These are phyloP conservation scores for Dendrophyllia cribrosa DNA, from an alignment of 64 coral and sea anemone genomes.

Conservation along the genomic window DNA sequence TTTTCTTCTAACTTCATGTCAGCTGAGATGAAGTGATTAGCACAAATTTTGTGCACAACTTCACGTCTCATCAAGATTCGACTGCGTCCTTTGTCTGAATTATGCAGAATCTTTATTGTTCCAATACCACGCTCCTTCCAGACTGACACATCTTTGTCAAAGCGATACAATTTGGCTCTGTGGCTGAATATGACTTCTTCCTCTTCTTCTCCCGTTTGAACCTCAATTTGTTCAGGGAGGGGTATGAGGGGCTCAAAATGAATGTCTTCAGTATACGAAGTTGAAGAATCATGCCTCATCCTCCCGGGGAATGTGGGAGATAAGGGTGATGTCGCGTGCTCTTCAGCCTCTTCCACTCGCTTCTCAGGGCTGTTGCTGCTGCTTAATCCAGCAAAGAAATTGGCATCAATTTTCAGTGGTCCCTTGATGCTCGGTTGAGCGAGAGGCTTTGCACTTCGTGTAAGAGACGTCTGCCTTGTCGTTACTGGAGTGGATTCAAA, in stretches of 20 bases:
- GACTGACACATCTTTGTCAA: constrained; percentile 62
- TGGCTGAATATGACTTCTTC: constrained; percentile 83
- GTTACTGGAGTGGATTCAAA: constrained; percentile 30
- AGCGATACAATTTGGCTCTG: constrained; percentile 96
- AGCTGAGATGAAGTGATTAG: constrained; percentile 88
- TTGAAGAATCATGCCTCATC: constrained; percentile 56
- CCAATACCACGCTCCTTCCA: constrained; percentile 98
- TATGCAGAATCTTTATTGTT: constrained; percentile 82
- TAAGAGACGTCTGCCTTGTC: neutral
- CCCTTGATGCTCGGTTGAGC: neutral
- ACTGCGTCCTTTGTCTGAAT: constrained; percentile 51
- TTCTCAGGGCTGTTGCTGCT: constrained; percentile 88
- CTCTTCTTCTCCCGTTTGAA: constrained; percentile 91
- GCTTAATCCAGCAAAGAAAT: constrained; percentile 94
- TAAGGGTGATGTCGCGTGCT: neutral
- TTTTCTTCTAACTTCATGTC: constrained; percentile 87
- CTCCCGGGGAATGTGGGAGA: constrained; percentile 33
- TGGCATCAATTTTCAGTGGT: constrained; percentile 74
- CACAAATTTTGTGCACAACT: constrained; percentile 94
- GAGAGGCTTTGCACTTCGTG: neutral
- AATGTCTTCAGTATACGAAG: constrained; percentile 81
- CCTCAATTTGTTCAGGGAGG: constrained; percentile 81
- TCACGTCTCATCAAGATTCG: constrained; percentile 97
- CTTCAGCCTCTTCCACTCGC: constrained; percentile 4
- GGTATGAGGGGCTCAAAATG: constrained; percentile 96